phyloP scores from a whole-genome alignment of 2,888 invertebrate genomes.

The Lasioglossum pauxillum region DNA sequence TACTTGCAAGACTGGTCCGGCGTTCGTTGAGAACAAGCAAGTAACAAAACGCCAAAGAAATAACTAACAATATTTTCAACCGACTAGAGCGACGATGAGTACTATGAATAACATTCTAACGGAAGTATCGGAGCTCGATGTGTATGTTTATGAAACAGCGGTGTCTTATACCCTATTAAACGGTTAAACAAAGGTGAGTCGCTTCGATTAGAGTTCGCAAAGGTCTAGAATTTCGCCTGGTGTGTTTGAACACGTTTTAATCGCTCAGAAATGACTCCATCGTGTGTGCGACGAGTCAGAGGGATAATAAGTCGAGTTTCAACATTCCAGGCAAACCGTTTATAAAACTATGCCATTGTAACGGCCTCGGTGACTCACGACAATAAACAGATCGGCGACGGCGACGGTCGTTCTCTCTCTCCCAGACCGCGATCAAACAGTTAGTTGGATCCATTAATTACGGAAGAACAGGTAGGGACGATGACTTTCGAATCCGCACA shows the following conservation, averaged over 20 bases:
- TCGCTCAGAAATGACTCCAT: background rate
- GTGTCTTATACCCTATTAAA: background rate
- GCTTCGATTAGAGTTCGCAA: background rate
- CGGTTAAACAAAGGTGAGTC: background rate
- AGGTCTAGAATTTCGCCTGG: background rate
- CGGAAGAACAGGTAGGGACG: slow-evolving; percentile 21
- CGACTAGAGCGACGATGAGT: background rate
- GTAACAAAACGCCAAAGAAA: background rate
- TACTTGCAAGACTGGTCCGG: no score
- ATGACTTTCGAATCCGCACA: slow-evolving; percentile 61
- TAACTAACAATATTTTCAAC: background rate
- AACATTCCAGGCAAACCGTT: slow-evolving; percentile 8
- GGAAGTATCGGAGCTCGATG: background rate
- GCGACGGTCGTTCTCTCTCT: background rate
- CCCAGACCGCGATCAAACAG: background rate
- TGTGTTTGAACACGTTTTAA: background rate
- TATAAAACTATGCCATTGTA: background rate
- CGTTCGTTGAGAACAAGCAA: no score
- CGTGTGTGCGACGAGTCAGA: background rate
- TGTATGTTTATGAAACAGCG: background rate
- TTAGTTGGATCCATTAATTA: background rate
- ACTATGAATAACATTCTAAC: background rate
- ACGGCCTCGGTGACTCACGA: slow-evolving; percentile 10
- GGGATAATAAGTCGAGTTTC: background rate
- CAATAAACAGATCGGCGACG: background rate